These are phyloP conservation scores for Ophioninae sp. DNA, from an alignment of 2,888 invertebrate genomes.

Conservation along the genomic window DNA sequence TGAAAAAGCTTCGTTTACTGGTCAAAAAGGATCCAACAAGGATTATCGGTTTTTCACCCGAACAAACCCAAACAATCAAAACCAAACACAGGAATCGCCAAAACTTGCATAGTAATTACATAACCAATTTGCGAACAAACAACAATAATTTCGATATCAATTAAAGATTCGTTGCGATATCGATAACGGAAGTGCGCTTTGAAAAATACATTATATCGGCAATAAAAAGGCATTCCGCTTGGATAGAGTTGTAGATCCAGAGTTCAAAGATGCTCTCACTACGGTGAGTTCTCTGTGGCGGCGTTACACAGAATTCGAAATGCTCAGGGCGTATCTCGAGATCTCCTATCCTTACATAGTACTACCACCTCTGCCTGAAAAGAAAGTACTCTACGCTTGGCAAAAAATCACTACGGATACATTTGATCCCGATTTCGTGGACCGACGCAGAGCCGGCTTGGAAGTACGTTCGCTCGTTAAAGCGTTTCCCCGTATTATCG, in stretches of 20 bases:
- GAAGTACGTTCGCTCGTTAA: conserved; percentile 82
- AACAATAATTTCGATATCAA: too few species aligned
- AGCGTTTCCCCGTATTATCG: neutral
- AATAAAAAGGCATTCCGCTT: conserved; percentile 20
- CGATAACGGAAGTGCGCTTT: too few species aligned
- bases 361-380: conserved; percentile 91
- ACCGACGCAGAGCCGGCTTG: conserved; percentile 90
- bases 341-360: conserved; percentile 90
- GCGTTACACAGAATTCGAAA: conserved; percentile 92
- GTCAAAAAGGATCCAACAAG: too few species aligned
- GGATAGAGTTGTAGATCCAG: conserved; percentile 85
- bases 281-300: conserved; percentile 88
- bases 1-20: neutral
- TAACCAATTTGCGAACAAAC: too few species aligned
- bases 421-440: conserved; percentile 92
- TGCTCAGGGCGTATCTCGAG: conserved; percentile 89
- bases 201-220: too few species aligned
- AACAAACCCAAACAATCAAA: too few species aligned
- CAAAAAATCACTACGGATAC: conserved; percentile 89
- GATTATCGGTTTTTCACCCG: too few species aligned
- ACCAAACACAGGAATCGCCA: too few species aligned
- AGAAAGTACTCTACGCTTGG: conserved; percentile 89
- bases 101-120: too few species aligned
- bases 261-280: conserved; percentile 84
- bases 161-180: too few species aligned